Percentiles rank a stretch among this genome's conserved stretches.
Evolutionary conservation across 2,797 vertebrate genomes (phyloP).

Genomic region (Cuniculus paca): DNA sequence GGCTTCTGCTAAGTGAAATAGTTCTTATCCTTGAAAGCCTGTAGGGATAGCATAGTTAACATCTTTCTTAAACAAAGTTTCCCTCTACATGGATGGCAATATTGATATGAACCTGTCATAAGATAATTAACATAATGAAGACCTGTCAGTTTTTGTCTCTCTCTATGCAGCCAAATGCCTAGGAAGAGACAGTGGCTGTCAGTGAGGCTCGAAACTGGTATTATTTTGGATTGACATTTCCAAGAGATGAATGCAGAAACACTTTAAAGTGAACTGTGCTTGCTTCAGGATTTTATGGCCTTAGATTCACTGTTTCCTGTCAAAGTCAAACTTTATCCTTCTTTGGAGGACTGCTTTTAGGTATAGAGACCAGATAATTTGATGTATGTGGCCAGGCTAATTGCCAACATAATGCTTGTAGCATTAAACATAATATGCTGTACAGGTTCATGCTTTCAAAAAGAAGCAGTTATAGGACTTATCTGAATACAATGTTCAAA

Average conservation of each 20-base stretch:
- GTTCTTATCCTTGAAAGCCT: background rate
- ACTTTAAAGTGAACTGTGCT: background rate
- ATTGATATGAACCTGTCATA: background rate
- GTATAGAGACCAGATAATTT: background rate
- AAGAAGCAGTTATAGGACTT: background rate
- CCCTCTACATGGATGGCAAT: background rate
- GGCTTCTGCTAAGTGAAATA: background rate
- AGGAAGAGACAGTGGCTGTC: background rate
- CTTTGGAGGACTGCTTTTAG: background rate
- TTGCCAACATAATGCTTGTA: background rate
- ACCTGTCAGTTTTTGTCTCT: background rate
- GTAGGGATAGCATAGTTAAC: background rate
- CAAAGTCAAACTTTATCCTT: background rate
- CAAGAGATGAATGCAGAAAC: background rate
- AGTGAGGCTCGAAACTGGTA: background rate
- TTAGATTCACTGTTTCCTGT: background rate
- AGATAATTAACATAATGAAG: background rate
- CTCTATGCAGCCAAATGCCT: background rate
- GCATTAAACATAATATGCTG: background rate
- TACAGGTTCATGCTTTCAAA: background rate
- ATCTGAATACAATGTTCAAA: background rate
- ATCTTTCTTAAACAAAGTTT: conserved; percentile 9
- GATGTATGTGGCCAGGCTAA: background rate
- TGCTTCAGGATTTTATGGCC: background rate
- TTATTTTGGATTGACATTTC: background rate